These are phyloP conservation scores for Cochlearius cochlearius DNA, from an alignment of 2,113 vertebrate species.

Conservation along the genomic window DNA sequence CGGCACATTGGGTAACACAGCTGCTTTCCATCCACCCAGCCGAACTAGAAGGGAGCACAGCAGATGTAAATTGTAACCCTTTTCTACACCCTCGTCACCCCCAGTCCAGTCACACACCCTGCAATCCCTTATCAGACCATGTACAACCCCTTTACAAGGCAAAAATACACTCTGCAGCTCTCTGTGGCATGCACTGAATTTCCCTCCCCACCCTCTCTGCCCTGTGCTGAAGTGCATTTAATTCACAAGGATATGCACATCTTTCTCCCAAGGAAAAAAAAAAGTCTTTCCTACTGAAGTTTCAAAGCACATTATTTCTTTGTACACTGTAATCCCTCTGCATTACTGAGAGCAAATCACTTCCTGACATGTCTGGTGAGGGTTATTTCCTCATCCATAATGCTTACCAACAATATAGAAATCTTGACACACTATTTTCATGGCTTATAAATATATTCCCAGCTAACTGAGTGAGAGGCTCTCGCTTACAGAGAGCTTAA, in stretches of 20 bases:
- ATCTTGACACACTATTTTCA: slow-evolving; percentile 56
- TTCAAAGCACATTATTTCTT: slow-evolving; percentile 33
- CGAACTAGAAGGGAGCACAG: background rate
- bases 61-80: background rate
- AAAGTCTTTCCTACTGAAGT: background rate
- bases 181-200: background rate
- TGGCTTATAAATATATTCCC: slow-evolving; percentile 21
- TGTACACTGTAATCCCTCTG: slow-evolving; percentile 16
- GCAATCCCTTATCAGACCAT: background rate
- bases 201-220: background rate
- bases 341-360: slow-evolving; percentile 57
- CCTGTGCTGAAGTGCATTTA: background rate
- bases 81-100: background rate
- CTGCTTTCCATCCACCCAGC: background rate
- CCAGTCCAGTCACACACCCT: background rate
- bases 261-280: background rate
- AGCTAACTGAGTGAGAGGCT: slow-evolving; percentile 10
- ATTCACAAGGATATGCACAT: background rate
- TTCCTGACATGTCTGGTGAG: slow-evolving; percentile 38
- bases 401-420: slow-evolving; percentile 41
- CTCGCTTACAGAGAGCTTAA: slow-evolving; percentile 10
- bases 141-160: background rate
- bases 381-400: slow-evolving; percentile 57
- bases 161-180: background rate
- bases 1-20: rapidly evolving